Percentiles rank a stretch among this genome's conserved stretches.
Evolutionary conservation across 2,888 invertebrate species (phyloP).

Genomic region (Agonopterix heracliana): DNA sequence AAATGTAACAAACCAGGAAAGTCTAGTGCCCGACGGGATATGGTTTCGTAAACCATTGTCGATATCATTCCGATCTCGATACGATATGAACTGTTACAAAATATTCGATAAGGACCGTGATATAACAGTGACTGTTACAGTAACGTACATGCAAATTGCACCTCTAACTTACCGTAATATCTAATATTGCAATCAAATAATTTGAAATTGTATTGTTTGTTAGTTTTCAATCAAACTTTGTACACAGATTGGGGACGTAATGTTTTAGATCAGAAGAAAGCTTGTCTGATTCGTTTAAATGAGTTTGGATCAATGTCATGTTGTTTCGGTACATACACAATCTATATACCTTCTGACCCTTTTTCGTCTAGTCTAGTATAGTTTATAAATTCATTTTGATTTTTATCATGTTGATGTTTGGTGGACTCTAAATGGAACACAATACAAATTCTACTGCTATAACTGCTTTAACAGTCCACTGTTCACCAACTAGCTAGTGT

Average conservation of each 20-base stretch:
- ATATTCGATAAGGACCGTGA: constrained; percentile 23
- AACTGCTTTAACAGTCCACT: too few species aligned
- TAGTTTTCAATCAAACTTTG: neutral
- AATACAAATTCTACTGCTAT: too few species aligned
- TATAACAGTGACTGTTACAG: constrained; percentile 17
- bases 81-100: constrained; percentile 18
- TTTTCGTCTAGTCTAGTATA: too few species aligned
- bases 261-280: too few species aligned
- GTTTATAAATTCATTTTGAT: too few species aligned
- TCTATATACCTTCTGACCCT: too few species aligned
- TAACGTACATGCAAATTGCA: constrained; percentile 6
- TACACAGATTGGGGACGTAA: neutral
- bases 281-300: too few species aligned
- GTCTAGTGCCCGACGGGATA: constrained; percentile 21
- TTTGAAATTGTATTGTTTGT: neutral
- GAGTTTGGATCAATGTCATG: too few species aligned
- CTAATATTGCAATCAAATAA: constrained; percentile 5
- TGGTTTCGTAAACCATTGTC: constrained; percentile 33
- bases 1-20: constrained; percentile 39
- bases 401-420: too few species aligned
- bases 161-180: constrained; percentile 3
- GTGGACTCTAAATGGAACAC: too few species aligned
- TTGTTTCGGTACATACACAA: too few species aligned
- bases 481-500: too few species aligned
- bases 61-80: constrained; percentile 21